phyloP scores from a whole-genome alignment of 2,113 vertebrate species.

The Plectropomus leopardus region DNA sequence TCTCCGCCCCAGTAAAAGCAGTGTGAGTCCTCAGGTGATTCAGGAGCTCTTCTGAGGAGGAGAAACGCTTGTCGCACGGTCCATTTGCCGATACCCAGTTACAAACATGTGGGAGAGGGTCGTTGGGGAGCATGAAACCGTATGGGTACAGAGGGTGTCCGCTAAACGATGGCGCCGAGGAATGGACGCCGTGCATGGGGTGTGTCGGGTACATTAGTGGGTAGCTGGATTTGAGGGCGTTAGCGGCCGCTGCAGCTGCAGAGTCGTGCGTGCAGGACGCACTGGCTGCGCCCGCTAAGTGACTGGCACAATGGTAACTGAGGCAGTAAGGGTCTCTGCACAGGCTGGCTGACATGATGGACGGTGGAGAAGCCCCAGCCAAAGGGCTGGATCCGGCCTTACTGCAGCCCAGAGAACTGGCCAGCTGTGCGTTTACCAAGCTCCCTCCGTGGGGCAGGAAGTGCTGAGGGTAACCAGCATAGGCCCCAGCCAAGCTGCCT shows the following conservation, averaged over 20 bases:
- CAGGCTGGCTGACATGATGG: conserved; percentile 97
- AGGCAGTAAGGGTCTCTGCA: conserved; percentile 99
- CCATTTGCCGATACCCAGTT: conserved; percentile 99
- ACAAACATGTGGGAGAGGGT: conserved; percentile 97
- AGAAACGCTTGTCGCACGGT: conserved; percentile 99
- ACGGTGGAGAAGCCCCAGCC: conserved; percentile 95
- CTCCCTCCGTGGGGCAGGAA: conserved; percentile 97
- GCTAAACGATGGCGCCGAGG: conserved; percentile 92
- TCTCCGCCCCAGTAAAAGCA: conserved; percentile 96
- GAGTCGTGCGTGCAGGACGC: conserved; percentile 93
- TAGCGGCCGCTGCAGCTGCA: conserved; percentile 81
- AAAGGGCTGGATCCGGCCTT: conserved; percentile 95
- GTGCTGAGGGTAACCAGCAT: conserved; percentile 96
- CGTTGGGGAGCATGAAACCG: conserved; percentile 99
- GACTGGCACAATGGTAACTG: conserved; percentile 99
- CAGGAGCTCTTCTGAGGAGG: conserved; percentile 96
- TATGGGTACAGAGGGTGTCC: conserved; percentile 98
- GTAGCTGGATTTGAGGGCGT: conserved; percentile 95
- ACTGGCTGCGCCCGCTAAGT: conserved; percentile 92
- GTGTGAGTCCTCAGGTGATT: conserved; percentile 99
- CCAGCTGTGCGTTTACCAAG: conserved; percentile 95
- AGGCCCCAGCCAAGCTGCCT: conserved; percentile 95
- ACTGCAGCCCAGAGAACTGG: conserved; percentile 92
- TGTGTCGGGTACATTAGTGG: conserved; percentile 96
- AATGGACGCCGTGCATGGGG: conserved; percentile 93